These are phyloP conservation scores for Taenioides sp. DNA, from an alignment of 2,797 vertebrate genomes.

Conservation along the genomic window DNA sequence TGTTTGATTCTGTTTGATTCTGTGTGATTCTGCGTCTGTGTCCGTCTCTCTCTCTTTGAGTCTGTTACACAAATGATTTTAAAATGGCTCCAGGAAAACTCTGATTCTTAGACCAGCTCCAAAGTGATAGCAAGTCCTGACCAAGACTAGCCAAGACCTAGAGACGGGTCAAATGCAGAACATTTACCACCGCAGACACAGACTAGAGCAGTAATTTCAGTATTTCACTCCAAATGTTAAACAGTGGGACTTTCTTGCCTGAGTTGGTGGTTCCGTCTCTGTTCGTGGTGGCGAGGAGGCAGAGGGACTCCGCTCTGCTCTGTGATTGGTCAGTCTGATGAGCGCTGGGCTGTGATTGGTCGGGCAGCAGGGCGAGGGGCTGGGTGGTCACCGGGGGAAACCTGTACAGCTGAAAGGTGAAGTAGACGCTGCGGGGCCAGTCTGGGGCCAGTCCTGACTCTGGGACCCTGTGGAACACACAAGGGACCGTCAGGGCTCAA, in stretches of 20 bases:
- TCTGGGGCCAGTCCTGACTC: conserved; percentile 37
- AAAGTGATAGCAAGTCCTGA: too few species aligned
- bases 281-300: conserved; percentile 75
- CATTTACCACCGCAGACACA: too few species aligned
- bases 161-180: too few species aligned
- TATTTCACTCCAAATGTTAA: background rate
- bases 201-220: too few species aligned
- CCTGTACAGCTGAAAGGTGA: conserved; percentile 97
- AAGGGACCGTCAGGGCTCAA: background rate
- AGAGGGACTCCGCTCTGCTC: conserved; percentile 31
- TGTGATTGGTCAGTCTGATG: conserved; percentile 11
- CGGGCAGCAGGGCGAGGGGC: conserved; percentile 79
- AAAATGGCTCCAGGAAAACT: too few species aligned
- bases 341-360: background rate
- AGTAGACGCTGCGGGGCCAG: conserved; percentile 83
- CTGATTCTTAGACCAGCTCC: too few species aligned
- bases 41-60: too few species aligned
- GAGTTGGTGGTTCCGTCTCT: conserved; percentile 74
- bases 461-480: conserved; percentile 70
- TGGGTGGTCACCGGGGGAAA: conserved; percentile 85
- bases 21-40: too few species aligned
- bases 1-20: too few species aligned
- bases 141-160: too few species aligned
- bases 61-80: too few species aligned
- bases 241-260: conserved; percentile 68